Conservation (phyloP, 2,888 invertebrate genomes). For the Limnephilus rhombicus region DNA sequence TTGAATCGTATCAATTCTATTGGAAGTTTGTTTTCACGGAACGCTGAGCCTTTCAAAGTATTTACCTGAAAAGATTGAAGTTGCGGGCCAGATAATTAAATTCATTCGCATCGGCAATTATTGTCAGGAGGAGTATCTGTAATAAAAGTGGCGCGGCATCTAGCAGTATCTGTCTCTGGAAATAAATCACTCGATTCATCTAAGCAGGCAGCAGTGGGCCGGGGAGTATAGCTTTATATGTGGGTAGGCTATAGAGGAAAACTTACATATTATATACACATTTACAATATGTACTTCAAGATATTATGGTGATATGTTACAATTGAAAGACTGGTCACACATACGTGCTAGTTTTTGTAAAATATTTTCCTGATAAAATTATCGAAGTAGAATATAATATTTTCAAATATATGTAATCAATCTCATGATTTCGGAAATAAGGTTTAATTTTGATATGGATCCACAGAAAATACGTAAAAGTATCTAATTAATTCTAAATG, state of each 20-base stretch:
- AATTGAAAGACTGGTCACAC: too few relatives aligned
- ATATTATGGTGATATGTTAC: too few relatives aligned
- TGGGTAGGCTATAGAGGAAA: neutral
- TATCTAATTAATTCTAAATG: too few relatives aligned
- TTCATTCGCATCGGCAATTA: conserved; percentile 28
- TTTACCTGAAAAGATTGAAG: neutral
- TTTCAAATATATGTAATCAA: too few relatives aligned
- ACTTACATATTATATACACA: too few relatives aligned
- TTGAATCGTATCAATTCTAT: neutral
- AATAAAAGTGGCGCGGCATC: conserved; percentile 4
- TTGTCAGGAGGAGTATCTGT: neutral
- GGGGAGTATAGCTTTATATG: neutral
- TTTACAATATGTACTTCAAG: neutral
- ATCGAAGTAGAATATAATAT: too few relatives aligned
- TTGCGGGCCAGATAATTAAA: neutral
- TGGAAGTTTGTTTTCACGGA: neutral
- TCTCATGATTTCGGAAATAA: too few relatives aligned
- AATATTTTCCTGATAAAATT: too few relatives aligned
- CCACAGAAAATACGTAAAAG: too few relatives aligned
- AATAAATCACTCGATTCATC: conserved; percentile 29
- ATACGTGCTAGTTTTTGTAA: too few relatives aligned
- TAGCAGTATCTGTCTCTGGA: neutral
- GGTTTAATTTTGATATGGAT: too few relatives aligned
- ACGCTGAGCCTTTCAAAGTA: neutral
- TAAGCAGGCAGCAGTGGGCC: neutral